Evolutionary conservation across 2,888 invertebrate genomes (phyloP), one percentile per base, ranked within the genome.

Genomic region (Hyposoter dolosus): DNA sequence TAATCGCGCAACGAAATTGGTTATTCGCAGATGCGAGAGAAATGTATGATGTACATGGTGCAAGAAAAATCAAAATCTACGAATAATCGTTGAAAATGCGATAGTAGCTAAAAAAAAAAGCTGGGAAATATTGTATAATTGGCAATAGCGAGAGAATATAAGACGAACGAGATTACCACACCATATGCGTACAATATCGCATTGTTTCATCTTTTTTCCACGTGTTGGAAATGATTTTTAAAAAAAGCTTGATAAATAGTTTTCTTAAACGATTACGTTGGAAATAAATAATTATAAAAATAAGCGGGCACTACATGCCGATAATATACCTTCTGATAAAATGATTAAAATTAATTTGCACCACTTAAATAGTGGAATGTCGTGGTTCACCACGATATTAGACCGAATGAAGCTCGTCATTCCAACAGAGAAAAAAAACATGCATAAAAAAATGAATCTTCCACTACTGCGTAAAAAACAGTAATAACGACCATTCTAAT

Each of bases 281-380:
- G 91, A 91, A 93, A 94, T 93, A 93, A 93, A 93, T 93, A 93
- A 90, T 92, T 93, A 93, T 92, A 93, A 93, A 93, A 93, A 93
- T 93, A 93, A 93, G 93, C 93, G 91, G 92, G 91, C 91, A 93
- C 92, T 93, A 92, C 83, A 93, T 92, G 92, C 92, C 90, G 56
- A 56, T 92, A 91, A 72, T 90, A 91, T 91, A 92, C 90, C 91
- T 90, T 92, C 92, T 87, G 88, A 88, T 88, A 89, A 77, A 72
- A 75, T 43, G 91, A 90, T 91, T 91, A 92, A 91, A 90, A 91
- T 91, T 91, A 92, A 88, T 92, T 91, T 92, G 91, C 92, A 93
- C 93, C 93, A 92, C 91, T 88, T 91, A 90, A 88, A 89, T 89
- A 91, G 91, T 92, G 93, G 93, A 93, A 94, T 93, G 94, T 93